These are phyloP conservation scores for Argyresthia goedartella DNA, from an alignment of 2,888 invertebrate species.

Conservation along the genomic window DNA sequence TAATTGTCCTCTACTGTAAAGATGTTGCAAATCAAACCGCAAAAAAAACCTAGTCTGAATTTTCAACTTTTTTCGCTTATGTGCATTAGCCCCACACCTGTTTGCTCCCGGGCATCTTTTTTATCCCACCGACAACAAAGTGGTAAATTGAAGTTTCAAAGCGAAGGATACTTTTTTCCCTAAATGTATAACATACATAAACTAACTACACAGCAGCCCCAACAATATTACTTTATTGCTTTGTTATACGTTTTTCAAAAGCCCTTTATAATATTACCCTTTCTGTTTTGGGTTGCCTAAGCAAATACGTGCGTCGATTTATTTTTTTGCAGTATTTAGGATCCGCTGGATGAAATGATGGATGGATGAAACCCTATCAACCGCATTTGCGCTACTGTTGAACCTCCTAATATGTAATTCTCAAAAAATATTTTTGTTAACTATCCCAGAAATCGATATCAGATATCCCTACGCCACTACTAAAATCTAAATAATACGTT, in stretches of 20 bases:
- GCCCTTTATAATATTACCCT: slow-evolving; percentile 23
- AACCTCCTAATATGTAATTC: too few relatives aligned
- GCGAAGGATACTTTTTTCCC: background rate
- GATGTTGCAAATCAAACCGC: slow-evolving; percentile 36
- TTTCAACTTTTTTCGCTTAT: slow-evolving; percentile 58
- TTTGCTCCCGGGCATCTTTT: slow-evolving; percentile 53
- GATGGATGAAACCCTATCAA: background rate
- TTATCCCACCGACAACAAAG: slow-evolving; percentile 43
- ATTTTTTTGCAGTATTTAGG: background rate
- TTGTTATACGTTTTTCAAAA: slow-evolving; percentile 18
- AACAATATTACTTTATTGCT: slow-evolving; percentile 8
- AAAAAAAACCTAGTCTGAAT: slow-evolving; percentile 51
- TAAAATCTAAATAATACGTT: too few relatives aligned
- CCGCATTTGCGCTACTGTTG: too few relatives aligned
- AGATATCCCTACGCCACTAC: too few relatives aligned
- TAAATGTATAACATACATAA: background rate
- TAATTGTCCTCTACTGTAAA: too few relatives aligned
- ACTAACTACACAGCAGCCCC: background rate
- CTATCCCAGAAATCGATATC: too few relatives aligned
- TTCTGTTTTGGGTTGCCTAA: slow-evolving; percentile 34
- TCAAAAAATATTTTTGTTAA: too few relatives aligned
- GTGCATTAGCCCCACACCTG: slow-evolving; percentile 57
- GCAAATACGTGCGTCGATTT: slow-evolving; percentile 19
- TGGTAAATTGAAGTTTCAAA: slow-evolving; percentile 24
- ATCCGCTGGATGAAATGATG: background rate